Conservation (phyloP, 2,888 invertebrate species). For the Hanleya hanleyi region DNA sequence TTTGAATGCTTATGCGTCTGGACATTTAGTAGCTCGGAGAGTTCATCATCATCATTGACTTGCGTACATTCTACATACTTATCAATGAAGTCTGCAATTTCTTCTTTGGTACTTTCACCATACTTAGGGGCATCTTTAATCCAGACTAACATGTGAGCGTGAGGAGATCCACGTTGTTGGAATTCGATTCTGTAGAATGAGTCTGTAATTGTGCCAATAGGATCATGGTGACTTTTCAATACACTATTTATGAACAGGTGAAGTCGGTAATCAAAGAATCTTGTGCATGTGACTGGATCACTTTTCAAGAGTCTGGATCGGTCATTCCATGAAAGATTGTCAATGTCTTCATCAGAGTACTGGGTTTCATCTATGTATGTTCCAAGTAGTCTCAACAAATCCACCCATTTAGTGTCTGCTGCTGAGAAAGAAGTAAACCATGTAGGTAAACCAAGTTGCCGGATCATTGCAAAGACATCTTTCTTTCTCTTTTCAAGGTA, state of each 20-base stretch:
- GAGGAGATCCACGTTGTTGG: not conserved
- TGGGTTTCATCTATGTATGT: too few relatives aligned
- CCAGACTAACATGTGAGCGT: not conserved
- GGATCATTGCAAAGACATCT: too few relatives aligned
- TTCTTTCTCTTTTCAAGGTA: too few relatives aligned
- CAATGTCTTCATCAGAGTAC: too few relatives aligned
- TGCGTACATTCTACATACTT: not conserved
- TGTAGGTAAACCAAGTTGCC: too few relatives aligned
- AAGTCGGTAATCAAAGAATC: slow-evolving; percentile 5
- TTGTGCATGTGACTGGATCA: slow-evolving; percentile 2
- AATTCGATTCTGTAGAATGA: not conserved
- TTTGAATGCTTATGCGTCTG: slow-evolving; percentile 12
- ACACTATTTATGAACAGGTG: not conserved
- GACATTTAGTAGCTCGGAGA: not conserved
- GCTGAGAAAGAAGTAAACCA: too few relatives aligned
- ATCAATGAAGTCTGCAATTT: slow-evolving; percentile 4
- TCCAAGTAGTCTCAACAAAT: too few relatives aligned
- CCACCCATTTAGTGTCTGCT: too few relatives aligned
- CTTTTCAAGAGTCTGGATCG: too few relatives aligned
- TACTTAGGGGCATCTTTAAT: slow-evolving; percentile 8
- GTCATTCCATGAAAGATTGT: too few relatives aligned
- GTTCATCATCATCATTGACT: not conserved
- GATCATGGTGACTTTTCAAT: not conserved
- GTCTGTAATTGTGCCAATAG: not conserved
- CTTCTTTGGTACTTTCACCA: not conserved